These are phyloP conservation scores for Lordiphosa fenestrarum DNA, from an alignment of 2,888 invertebrate species.

Conservation along the genomic window DNA sequence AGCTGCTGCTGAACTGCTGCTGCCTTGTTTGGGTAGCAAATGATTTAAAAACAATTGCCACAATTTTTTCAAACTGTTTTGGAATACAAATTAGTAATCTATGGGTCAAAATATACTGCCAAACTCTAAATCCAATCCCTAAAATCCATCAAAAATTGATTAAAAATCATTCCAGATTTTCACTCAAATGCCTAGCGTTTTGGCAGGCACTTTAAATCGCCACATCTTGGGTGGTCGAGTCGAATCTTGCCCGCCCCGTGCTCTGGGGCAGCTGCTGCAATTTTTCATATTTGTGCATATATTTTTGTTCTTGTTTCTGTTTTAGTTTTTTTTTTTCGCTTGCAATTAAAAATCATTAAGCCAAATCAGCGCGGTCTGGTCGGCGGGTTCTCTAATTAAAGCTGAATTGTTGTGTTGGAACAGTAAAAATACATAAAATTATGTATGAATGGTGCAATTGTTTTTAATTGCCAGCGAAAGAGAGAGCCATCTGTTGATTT, in stretches of 20 bases:
- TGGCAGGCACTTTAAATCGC: constrained; percentile 13
- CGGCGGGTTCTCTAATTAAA: constrained; percentile 56
- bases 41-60: too few relatives aligned
- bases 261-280: constrained; percentile 22
- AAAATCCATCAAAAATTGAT: neutral
- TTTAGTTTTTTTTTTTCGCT: constrained; percentile 36
- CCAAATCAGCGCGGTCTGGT: constrained; percentile 57
- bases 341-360: constrained; percentile 64
- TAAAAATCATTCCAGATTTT: neutral
- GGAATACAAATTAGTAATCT: too few relatives aligned
- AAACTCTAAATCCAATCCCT: too few relatives aligned
- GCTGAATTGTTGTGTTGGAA: constrained; percentile 47
- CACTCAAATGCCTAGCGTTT: neutral
- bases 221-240: constrained; percentile 25
- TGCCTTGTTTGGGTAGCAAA: too few relatives aligned
- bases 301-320: neutral
- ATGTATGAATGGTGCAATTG: constrained; percentile 48
- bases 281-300: constrained; percentile 28
- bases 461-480: constrained; percentile 45
- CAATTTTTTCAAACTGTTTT: too few relatives aligned
- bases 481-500: constrained; percentile 21
- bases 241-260: constrained; percentile 8
- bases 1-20: too few relatives aligned
- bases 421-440: constrained; percentile 19
- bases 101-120: too few relatives aligned